A percentile compares a stretch with the other conserved stretches of the same genome.
Evolutionary conservation across 2,888 invertebrate species (phyloP).

Genomic region (Chloromyia formosa): DNA sequence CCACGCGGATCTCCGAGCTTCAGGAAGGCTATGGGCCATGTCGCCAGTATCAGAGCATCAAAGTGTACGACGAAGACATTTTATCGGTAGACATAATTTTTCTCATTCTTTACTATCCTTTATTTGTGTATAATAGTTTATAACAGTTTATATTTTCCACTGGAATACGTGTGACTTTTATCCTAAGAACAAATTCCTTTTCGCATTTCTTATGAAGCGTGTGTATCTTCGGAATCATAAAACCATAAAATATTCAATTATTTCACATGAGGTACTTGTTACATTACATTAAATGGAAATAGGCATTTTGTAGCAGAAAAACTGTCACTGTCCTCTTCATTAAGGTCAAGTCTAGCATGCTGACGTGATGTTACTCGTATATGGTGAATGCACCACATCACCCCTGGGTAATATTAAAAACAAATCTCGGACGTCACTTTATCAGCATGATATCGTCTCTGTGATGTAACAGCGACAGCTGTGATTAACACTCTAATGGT

Average conservation of each 20-base stretch:
- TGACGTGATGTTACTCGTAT: neutral
- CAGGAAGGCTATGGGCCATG: too few species aligned
- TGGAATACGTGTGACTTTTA: too few species aligned
- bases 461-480: slow-evolving; percentile 41
- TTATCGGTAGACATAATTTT: too few species aligned
- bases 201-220: too few species aligned
- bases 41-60: too few species aligned
- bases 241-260: slow-evolving; percentile 8
- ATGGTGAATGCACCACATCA: neutral
- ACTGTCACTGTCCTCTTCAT: neutral
- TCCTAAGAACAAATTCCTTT: too few species aligned
- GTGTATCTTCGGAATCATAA: neutral
- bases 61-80: too few species aligned
- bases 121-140: too few species aligned
- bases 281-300: neutral
- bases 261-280: neutral
- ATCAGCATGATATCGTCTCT: slow-evolving; percentile 6
- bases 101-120: too few species aligned
- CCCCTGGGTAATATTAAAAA: neutral
- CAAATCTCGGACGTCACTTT: neutral
- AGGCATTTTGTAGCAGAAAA: neutral
- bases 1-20: too few species aligned
- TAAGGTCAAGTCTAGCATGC: neutral
- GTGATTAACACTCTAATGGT: slow-evolving; percentile 39
- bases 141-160: too few species aligned